Percentiles rank a stretch among this genome's conserved stretches.
phyloP scores from a whole-genome alignment of 2,888 invertebrate genomes.

The Melolontha melolontha region DNA sequence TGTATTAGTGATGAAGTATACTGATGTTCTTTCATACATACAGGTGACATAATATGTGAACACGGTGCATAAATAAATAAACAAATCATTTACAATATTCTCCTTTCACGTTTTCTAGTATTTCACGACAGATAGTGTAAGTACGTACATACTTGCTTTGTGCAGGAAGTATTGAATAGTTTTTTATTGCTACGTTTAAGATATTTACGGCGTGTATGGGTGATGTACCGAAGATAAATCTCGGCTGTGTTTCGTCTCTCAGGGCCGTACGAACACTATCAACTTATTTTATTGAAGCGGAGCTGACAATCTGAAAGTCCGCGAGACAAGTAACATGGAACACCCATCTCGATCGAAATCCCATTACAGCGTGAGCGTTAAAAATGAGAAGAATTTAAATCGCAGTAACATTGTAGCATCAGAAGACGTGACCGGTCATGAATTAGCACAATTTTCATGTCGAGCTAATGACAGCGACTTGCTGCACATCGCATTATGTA shows the following conservation, averaged over 20 bases:
- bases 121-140: slow-evolving; percentile 7
- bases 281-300: slow-evolving; percentile 46
- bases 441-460: slow-evolving; percentile 52
- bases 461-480: slow-evolving; percentile 48
- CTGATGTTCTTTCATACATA: too few relatives aligned
- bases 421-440: slow-evolving; percentile 51
- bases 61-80: neutral
- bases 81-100: slow-evolving; percentile 20
- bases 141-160: too few relatives aligned
- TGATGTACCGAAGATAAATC: slow-evolving; percentile 36
- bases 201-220: slow-evolving; percentile 18
- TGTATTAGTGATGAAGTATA: too few relatives aligned
- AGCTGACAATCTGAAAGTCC: slow-evolving; percentile 57
- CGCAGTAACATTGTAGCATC: slow-evolving; percentile 51
- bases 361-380: slow-evolving; percentile 58
- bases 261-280: slow-evolving; percentile 21
- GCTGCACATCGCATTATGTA: slow-evolving; percentile 35
- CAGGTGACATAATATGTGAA: too few relatives aligned
- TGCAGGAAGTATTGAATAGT: too few relatives aligned
- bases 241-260: slow-evolving; percentile 10
- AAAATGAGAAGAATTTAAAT: slow-evolving; percentile 59
- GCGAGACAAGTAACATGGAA: slow-evolving; percentile 58
- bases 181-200: slow-evolving; percentile 14
- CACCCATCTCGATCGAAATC: slow-evolving; percentile 62
- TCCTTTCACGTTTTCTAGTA: slow-evolving; percentile 16